Evolutionary conservation across 2,113 vertebrate species (phyloP), one percentile per base, ranked within the genome.

Genomic region (Pitta sordida): DNA sequence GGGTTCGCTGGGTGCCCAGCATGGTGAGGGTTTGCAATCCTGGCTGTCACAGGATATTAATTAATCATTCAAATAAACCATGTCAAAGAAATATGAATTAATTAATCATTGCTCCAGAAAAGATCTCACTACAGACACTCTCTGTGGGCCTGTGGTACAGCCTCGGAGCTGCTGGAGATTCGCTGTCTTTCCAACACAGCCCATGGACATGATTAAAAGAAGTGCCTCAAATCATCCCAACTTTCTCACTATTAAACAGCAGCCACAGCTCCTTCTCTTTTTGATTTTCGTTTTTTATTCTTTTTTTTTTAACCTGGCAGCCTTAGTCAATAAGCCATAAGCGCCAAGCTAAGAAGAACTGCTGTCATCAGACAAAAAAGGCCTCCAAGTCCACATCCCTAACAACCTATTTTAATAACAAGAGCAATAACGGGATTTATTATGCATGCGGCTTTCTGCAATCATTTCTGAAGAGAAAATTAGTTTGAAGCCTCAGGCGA

Each of bases 351-450:
- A 96, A 96, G 95, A 97, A 97, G 95, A 96, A 94, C 84, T 94
- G 82, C 94, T 96, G 96, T 96, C 91, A 97, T 96, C 93, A 90
- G 96, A 97, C 39, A 69, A 95, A 97, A n/a, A 94, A 96, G 96
- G 93, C 95, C 96, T 97, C 95, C 95, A 92, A 94, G 69, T 94
- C 95, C 95, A 93, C 65, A 89, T 97, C 95, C 95, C 95, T 97
- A 96, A 94, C 94, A 96, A 95, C 95, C 92, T 96, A 95, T 97
- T 98, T 97, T 98, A 98, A 98, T 98, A 98, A 98, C 96, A 96
- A 95, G 96, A 98, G 97, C 97, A 98, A 98, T 98, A 98, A 97
- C 91, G 60, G 97, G 96, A 97, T 97, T 97, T 97, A 98, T 98
- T 98, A 98, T 97, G 97, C 97, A 98, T 98, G 97, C 97, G 88